Percentiles rank a stretch among this genome's conserved stretches.
These are phyloP conservation scores for Brachionus asplanchnoidis DNA, from an alignment of 1,140 invertebrate genomes.

Conservation along the genomic window DNA sequence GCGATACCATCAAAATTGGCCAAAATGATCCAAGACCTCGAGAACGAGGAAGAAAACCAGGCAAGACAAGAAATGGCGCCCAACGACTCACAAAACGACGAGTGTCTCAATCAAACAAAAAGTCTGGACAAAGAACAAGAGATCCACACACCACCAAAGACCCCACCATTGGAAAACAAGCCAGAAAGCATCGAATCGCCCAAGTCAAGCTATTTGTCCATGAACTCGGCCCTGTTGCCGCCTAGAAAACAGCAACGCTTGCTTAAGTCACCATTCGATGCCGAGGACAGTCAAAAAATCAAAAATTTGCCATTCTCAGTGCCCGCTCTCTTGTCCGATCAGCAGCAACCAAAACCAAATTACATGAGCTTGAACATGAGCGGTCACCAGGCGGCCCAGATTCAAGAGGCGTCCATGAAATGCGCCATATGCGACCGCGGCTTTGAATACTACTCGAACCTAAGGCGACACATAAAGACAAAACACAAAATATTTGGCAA, in stretches of 20 bases:
- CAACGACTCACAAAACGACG: neutral
- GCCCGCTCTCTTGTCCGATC: neutral
- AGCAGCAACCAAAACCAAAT: neutral
- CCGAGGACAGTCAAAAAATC: neutral
- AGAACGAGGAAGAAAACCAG: neutral
- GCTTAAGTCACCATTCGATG: constrained; percentile 21
- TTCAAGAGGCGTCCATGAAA: constrained; percentile 36
- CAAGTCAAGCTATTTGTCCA: constrained; percentile 8
- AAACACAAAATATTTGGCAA: constrained; percentile 41
- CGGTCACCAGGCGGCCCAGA: neutral
- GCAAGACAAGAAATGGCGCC: neutral
- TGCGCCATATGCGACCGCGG: constrained; percentile 41
- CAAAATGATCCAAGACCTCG: constrained; percentile 15
- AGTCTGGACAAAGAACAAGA: constrained; percentile 23
- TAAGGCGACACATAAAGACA: constrained; percentile 37
- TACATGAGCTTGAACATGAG: neutral
- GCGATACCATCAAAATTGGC: neutral
- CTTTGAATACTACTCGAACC: constrained; percentile 37
- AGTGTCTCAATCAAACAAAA: constrained; percentile 1
- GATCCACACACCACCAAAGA: constrained; percentile 30
- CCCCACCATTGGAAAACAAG: neutral
- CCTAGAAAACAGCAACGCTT: constrained; percentile 31
- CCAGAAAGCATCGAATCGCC: neutral
- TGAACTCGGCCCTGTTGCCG: neutral
- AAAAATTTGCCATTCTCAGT: constrained; percentile 3